These are phyloP conservation scores for Plestiodon gilberti DNA, from an alignment of 2,113 vertebrate genomes.

Conservation along the genomic window DNA sequence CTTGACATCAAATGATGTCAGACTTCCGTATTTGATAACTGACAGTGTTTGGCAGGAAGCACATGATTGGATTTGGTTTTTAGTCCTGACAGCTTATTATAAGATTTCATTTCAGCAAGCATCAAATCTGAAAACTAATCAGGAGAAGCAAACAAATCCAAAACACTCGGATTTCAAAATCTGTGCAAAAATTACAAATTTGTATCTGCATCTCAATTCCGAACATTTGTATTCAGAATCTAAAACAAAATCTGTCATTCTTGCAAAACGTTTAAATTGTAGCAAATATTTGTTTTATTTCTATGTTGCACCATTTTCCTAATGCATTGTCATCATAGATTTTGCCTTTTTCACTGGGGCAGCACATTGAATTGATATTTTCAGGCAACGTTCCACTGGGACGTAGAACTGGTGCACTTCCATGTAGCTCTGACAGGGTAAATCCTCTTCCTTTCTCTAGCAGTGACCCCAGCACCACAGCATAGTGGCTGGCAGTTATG, in stretches of 20 bases:
- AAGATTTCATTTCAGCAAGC: neutral
- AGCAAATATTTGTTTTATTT: conserved; percentile 5
- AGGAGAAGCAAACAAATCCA: neutral
- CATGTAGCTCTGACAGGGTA: neutral
- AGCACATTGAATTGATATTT: neutral
- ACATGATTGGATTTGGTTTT: neutral
- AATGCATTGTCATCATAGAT: neutral
- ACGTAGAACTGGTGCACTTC: neutral
- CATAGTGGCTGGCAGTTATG: neutral
- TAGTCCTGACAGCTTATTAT: neutral
- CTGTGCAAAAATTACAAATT: neutral
- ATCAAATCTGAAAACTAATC: neutral
- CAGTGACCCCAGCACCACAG: neutral
- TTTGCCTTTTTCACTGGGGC: neutral
- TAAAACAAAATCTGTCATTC: neutral
- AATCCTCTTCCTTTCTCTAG: neutral
- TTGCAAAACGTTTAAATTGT: neutral
- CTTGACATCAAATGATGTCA: neutral
- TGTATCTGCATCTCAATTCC: neutral
- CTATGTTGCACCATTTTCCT: neutral
- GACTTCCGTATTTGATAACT: neutral
- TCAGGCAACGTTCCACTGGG: neutral
- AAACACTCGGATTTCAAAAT: conserved; percentile 1
- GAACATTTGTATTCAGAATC: neutral
- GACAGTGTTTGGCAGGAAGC: neutral